Base-by-base conservation (phyloP, 1,140 invertebrate species). In the Harlomillsia oculata region DNA sequence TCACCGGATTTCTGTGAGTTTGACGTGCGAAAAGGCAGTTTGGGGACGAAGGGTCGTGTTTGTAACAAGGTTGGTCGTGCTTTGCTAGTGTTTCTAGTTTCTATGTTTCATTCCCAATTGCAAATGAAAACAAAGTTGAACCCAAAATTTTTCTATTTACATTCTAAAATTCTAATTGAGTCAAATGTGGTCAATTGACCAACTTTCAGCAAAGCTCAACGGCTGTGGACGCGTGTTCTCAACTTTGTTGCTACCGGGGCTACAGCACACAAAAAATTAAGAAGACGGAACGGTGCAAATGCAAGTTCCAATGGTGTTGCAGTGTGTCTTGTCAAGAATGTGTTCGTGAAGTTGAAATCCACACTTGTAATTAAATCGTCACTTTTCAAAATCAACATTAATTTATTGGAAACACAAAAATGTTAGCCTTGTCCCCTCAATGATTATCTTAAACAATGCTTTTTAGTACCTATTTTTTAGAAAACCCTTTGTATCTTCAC, bases 11-110 rank as follows among this genome's bases (percentile, higher is more conserved):
- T 77, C 64, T 79, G 77, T 63, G 69, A 69, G 23, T 64, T 69
- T 9, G 73, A 78, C 60, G 57, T 66, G 3, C 75, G 75, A 49
- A 69, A 70, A 3, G 82, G 82, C 1, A 82, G 80, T 30, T 68
- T 80, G 3, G 82, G 82, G 14, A 83, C 81, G 0, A 67, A 70
- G 51, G 80, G 78, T 54, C 78, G 82, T 23, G 39, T 57, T 21
- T 58, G 56, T 37, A 37, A 59, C 32, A 59, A 62, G 36, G 56
- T 62, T 32, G 52, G 51, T 52, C 6, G 3, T n/a, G n/a, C n/a
- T n/a, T n/a, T n/a, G n/a, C n/a, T n/a, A n/a, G n/a, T n/a, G n/a
- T n/a, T n/a, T n/a, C n/a, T 9, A 26, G 11, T 23, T 11, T 29
- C 18, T 16, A 44, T 23, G 6, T n/a, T 28, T 44, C 4, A 5